Evolutionary conservation across 2,888 invertebrate genomes (phyloP).

Genomic region (Teleogryllus oceanicus): DNA sequence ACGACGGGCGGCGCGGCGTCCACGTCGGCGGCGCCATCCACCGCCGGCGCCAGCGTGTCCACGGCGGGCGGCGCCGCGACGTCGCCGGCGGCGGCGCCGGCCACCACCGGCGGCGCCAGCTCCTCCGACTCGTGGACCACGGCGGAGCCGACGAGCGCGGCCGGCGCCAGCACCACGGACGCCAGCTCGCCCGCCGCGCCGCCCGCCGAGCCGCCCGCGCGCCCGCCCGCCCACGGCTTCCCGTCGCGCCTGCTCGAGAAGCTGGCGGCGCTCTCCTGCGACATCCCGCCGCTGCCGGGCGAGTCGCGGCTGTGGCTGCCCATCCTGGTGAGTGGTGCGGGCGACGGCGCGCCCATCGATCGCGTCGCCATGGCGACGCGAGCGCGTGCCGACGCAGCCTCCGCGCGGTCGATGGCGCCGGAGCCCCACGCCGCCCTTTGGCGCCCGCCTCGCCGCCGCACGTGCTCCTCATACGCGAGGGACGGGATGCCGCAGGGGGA

Average conservation of each 20-base stretch:
- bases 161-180: slow-evolving; percentile 43
- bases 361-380: background rate
- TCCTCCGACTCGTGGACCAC: background rate
- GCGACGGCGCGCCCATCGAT: background rate
- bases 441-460: too few species aligned
- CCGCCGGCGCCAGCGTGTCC: slow-evolving; percentile 42
- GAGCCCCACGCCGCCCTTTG: background rate
- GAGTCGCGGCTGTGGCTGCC: slow-evolving; percentile 67
- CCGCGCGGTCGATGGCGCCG: background rate
- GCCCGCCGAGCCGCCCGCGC: slow-evolving; percentile 9
- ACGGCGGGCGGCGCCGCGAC: slow-evolving; percentile 30
- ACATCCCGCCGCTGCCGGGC: slow-evolving; percentile 61
- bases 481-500: too few species aligned
- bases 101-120: slow-evolving; percentile 30
- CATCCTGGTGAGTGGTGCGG: slow-evolving; percentile 56
- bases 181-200: background rate
- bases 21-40: slow-evolving; percentile 31
- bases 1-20: background rate
- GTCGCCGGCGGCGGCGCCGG: slow-evolving; percentile 39
- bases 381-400: background rate
- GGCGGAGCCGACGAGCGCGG: slow-evolving; percentile 40
- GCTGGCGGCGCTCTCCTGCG: slow-evolving; percentile 62
- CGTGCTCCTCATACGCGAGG: too few species aligned
- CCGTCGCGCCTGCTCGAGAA: slow-evolving; percentile 60
- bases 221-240: slow-evolving; percentile 42